These are phyloP conservation scores for Netelia virgata DNA, from an alignment of 2,888 invertebrate genomes.

Conservation along the genomic window DNA sequence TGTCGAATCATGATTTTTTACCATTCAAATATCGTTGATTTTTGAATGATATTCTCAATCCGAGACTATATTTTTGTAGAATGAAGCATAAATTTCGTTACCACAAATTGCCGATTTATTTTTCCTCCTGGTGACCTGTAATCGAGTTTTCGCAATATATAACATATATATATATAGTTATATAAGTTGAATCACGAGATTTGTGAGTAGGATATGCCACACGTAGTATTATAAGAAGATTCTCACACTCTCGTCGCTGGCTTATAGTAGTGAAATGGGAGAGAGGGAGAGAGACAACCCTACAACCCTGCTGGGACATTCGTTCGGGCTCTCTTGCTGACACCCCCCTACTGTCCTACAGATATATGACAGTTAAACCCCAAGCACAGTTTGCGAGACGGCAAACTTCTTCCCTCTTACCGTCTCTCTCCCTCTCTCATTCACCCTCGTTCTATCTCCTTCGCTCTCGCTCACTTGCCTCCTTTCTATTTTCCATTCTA, in stretches of 20 bases:
- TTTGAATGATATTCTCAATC: too few species aligned
- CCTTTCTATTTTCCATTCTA: constrained; percentile 42
- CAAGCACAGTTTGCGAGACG: constrained; percentile 64
- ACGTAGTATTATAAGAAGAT: constrained; percentile 65
- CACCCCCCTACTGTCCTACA: constrained; percentile 78
- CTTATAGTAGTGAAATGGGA: constrained; percentile 71
- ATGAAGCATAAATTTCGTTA: constrained; percentile 18
- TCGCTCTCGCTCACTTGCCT: constrained; percentile 44
- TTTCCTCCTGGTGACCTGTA: constrained; percentile 18
- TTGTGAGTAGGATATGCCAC: constrained; percentile 8
- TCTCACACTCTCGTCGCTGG: constrained; percentile 76
- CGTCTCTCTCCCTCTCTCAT: constrained; percentile 45
- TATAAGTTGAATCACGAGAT: not conserved
- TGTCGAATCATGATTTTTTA: not conserved
- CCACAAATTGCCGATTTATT: constrained; percentile 25
- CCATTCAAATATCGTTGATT: too few species aligned
- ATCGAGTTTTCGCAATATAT: not conserved
- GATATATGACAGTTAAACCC: constrained; percentile 76
- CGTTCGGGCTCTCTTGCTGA: constrained; percentile 78
- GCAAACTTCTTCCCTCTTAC: constrained; percentile 64
- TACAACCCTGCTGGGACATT: constrained; percentile 81
- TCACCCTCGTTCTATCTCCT: constrained; percentile 13
- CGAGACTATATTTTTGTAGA: not conserved
- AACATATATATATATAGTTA: too few species aligned
- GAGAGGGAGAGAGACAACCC: constrained; percentile 54